These are phyloP conservation scores for Seriola dumerili DNA, from an alignment of 2,113 vertebrate species.

Conservation along the genomic window DNA sequence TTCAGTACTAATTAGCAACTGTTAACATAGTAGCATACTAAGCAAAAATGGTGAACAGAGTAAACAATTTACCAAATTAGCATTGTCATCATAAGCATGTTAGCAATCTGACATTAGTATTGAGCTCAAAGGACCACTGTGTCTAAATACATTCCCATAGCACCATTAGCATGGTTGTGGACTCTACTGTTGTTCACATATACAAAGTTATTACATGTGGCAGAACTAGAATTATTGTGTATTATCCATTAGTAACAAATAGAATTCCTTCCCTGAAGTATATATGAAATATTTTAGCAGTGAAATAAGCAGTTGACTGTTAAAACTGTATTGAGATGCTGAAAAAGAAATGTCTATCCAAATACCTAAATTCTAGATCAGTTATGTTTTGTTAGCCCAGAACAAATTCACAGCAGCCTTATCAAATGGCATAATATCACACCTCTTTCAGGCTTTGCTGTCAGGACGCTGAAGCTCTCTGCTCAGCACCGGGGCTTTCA, in stretches of 20 bases:
- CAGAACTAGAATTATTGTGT: too few relatives aligned
- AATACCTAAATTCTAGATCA: not conserved
- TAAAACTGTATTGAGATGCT: not conserved
- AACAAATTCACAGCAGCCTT: not conserved
- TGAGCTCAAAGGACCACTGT: not conserved
- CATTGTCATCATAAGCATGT: not conserved
- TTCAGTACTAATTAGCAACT: not conserved
- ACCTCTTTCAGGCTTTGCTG: slow-evolving; percentile 14
- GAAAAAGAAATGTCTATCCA: not conserved
- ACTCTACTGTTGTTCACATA: not conserved
- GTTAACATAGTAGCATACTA: not conserved
- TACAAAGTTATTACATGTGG: not conserved
- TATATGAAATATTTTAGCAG: not conserved
- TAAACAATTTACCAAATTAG: too few relatives aligned
- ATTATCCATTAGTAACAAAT: too few relatives aligned
- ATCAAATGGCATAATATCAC: slow-evolving; percentile 28
- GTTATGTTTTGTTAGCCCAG: not conserved
- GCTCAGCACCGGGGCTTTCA: slow-evolving; percentile 33
- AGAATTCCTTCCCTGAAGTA: too few relatives aligned
- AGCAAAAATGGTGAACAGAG: too few relatives aligned
- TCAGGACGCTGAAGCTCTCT: slow-evolving; percentile 30
- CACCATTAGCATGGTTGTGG: not conserved
- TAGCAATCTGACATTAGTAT: not conserved
- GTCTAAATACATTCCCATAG: not conserved
- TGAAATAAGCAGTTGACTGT: not conserved